These are phyloP conservation scores for Allophyes oxyacanthae DNA, from an alignment of 2,888 invertebrate genomes.

Conservation along the genomic window DNA sequence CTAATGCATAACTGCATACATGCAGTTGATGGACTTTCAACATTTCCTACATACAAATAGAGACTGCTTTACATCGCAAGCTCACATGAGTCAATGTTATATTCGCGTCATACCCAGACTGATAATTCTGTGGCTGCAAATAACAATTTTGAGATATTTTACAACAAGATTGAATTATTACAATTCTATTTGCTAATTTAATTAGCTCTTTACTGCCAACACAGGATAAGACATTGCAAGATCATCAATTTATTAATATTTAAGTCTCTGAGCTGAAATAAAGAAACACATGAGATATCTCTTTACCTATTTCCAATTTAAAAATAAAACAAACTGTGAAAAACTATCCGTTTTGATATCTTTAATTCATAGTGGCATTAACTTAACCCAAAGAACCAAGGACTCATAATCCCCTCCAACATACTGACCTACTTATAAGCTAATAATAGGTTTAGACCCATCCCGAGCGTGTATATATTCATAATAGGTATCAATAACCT, in stretches of 20 bases:
- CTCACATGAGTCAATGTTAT: constrained; percentile 4
- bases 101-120: constrained; percentile 19
- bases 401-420: constrained; percentile 16
- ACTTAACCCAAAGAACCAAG: no score
- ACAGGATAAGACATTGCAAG: not conserved
- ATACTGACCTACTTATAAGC: constrained; percentile 33
- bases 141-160: not conserved
- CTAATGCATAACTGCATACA: not conserved
- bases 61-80: not conserved
- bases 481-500: no score
- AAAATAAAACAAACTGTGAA: no score
- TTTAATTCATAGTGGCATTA: no score
- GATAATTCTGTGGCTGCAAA: constrained; percentile 12
- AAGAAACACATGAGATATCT: not conserved
- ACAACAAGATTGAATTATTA: not conserved
- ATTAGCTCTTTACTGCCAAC: not conserved
- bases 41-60: not conserved
- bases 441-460: constrained; percentile 27
- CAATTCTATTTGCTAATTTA: not conserved
- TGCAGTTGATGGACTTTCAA: not conserved
- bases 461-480: no score
- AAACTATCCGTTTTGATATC: no score
- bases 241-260: no score
- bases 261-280: no score
- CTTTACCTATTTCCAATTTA: no score